A percentile compares a stretch with the other conserved stretches of the same genome.
Conservation (phyloP, 1,140 invertebrate species). For the Asbolus verrucosus region DNA sequence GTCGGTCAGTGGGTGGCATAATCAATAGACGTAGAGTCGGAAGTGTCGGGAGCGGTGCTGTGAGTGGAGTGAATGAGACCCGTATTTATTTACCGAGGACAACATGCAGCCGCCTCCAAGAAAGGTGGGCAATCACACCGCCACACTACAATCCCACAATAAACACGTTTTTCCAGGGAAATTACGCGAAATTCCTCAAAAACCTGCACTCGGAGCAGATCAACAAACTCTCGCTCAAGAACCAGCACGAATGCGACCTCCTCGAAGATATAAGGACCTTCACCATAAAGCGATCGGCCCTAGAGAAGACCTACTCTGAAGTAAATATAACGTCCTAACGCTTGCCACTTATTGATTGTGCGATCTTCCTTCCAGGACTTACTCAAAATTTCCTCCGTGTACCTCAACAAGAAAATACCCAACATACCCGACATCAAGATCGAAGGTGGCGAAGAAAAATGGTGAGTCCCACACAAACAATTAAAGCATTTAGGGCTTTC, state of each 20-base stretch:
- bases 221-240: conserved; percentile 91
- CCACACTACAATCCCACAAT: neutral
- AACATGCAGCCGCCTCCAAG: conserved; percentile 81
- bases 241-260: conserved; percentile 95
- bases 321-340: conserved; percentile 67
- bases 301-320: conserved; percentile 96
- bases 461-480: no score
- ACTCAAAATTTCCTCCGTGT: conserved; percentile 89
- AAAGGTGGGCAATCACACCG: conserved; percentile 70
- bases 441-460: conserved; percentile 90
- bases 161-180: conserved; percentile 74
- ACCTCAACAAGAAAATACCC: conserved; percentile 92
- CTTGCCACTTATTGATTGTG: conserved; percentile 43
- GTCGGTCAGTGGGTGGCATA: conserved; percentile 52
- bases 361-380: conserved; percentile 79
- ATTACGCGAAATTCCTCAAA: conserved; percentile 90
- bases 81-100: conserved; percentile 57
- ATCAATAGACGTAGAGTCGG: conserved; percentile 52
- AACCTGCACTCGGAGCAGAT: conserved; percentile 93
- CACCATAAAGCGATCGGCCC: conserved; percentile 89
- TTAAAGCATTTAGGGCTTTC: no score
- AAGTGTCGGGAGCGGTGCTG: conserved; percentile 45
- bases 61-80: conserved; percentile 59
- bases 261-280: conserved; percentile 94
- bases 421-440: conserved; percentile 90